Base-by-base conservation (phyloP, 2,888 invertebrate species). In the Lochmaea capreae region DNA sequence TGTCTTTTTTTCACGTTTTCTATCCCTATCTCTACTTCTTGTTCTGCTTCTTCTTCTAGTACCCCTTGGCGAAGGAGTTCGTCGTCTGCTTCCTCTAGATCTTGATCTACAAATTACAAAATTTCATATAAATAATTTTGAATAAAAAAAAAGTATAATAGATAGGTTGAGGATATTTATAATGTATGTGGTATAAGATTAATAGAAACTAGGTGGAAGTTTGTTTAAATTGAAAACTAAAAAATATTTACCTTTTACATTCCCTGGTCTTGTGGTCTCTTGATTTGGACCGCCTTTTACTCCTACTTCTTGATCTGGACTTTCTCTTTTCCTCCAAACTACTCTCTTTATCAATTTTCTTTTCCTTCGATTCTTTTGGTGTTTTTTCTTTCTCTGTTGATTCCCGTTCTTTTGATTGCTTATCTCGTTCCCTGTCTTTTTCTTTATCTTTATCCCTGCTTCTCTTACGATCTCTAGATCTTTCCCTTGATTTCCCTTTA, bases 281-380 rank as follows among this genome's bases (percentile, higher is more conserved):
- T 0, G 91, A 91, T 65, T 90, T 87, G 10, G 91, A 89, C 46
- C 90, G 79, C 14, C 87, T 85, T 49, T 87, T 85, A 84, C 92
- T 90, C 67, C 89, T 88, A 49, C 92, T 92, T 1, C 92, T 88
- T 0, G 93, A 89, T 66, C 88, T 87, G 11, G 89, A 89, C 71
- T 76, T 77, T 11, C 76, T 73, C 26, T 80, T 79, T 49, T 80
- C 79, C 70, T 86, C 85, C 11, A 79, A 74, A 74, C 81, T 83
- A 65, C 80, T 84, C 65, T 86, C 88, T 77, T 88, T 83, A 65
- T 85, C 84, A 22, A 71, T 80, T 74, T 83, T 82, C 84, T 83
- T 87, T 77, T 80, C 87, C 85, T 83, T 88, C 12, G 80, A 77
- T 67, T 83, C 83, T 33, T 80, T 72, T 82, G 84, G 78, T 81